Evolutionary conservation across 1,140 invertebrate genomes (phyloP).

Genomic region (Maniola jurtina): DNA sequence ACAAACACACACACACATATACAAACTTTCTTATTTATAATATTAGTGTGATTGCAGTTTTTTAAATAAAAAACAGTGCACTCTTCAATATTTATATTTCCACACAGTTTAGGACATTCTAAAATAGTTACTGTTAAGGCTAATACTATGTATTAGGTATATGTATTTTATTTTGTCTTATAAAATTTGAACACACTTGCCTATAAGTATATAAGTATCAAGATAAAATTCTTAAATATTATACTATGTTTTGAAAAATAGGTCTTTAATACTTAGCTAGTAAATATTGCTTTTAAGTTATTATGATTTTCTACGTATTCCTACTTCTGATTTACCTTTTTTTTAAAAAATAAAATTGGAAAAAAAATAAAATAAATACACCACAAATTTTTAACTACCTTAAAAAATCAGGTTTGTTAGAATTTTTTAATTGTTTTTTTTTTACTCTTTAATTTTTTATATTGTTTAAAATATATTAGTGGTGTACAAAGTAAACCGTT

Average conservation of each 20-base stretch:
- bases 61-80: neutral
- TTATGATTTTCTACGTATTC: slow-evolving; percentile 5
- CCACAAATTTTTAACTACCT: too few relatives aligned
- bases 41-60: too few relatives aligned
- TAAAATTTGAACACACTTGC: slow-evolving; percentile 35
- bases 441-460: too few relatives aligned
- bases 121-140: slow-evolving; percentile 20
- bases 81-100: slow-evolving; percentile 12
- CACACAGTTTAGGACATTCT: slow-evolving; percentile 26
- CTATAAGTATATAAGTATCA: slow-evolving; percentile 22
- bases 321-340: neutral
- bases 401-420: too few relatives aligned
- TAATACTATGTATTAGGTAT: slow-evolving; percentile 18
- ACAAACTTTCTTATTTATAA: too few relatives aligned
- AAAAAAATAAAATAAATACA: too few relatives aligned
- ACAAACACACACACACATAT: too few relatives aligned
- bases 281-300: slow-evolving; percentile 30
- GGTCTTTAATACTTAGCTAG: slow-evolving; percentile 25
- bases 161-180: slow-evolving; percentile 19
- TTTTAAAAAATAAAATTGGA: neutral
- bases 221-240: slow-evolving; percentile 7
- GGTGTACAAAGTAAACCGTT: too few relatives aligned
- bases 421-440: too few relatives aligned
- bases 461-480: too few relatives aligned
- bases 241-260: slow-evolving; percentile 27